Percentiles rank a stretch among this genome's conserved stretches.
Evolutionary conservation across 2,113 vertebrate genomes (phyloP).

Genomic region (Tylochromis polylepis): DNA sequence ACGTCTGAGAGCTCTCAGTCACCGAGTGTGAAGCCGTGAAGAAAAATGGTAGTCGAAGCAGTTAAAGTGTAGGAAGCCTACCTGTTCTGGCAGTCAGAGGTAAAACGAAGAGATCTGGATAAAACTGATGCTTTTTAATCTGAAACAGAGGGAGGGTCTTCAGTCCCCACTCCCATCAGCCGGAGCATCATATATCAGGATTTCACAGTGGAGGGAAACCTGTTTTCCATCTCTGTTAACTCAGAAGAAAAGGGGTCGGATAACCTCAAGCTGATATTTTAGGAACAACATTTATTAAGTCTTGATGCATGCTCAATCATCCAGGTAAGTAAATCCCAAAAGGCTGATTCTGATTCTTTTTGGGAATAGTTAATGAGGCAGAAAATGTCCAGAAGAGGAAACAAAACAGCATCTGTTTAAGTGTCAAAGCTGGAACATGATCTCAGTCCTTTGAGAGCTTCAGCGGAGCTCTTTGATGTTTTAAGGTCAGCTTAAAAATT

Average conservation of each 20-base stretch:
- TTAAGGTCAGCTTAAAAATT: constrained; percentile 23
- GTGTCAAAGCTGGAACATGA: not conserved
- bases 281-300: too few species aligned
- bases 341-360: too few species aligned
- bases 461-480: constrained; percentile 22
- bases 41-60: not conserved
- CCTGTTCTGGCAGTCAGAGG: not conserved
- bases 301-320: too few species aligned
- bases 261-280: not conserved
- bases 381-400: not conserved
- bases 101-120: not conserved
- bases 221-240: not conserved
- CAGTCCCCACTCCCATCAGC: not conserved
- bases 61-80: not conserved
- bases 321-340: too few species aligned
- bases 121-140: not conserved
- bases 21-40: fast-evolving
- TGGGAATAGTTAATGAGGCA: too few species aligned
- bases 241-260: not conserved
- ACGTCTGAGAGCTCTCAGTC: not conserved
- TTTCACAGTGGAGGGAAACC: not conserved
- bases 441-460: not conserved
- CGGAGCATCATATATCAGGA: not conserved
- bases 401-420: not conserved
- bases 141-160: not conserved